These are phyloP conservation scores for Myotis vivesi DNA, from an alignment of 2,797 vertebrate genomes.

Conservation along the genomic window DNA sequence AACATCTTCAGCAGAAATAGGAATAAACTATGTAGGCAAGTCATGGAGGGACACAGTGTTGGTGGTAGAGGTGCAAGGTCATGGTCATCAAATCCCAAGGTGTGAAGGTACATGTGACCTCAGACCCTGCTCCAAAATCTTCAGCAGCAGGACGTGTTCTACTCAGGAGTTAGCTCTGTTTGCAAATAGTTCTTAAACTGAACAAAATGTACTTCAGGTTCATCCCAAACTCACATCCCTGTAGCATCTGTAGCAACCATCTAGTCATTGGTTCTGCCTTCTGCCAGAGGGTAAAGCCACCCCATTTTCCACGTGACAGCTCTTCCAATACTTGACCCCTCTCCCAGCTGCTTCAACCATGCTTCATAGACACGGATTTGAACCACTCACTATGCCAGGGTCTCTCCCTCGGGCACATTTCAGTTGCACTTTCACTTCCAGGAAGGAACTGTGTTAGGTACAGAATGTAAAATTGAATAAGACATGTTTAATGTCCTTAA, in stretches of 20 bases:
- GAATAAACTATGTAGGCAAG: neutral
- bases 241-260: neutral
- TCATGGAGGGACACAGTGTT: neutral
- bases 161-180: neutral
- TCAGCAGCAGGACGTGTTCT: neutral
- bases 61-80: neutral
- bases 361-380: neutral
- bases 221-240: neutral
- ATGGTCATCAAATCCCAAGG: neutral
- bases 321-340: neutral
- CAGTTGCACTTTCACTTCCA: neutral
- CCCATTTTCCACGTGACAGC: neutral
- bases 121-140: too few species aligned
- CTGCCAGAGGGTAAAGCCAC: neutral
- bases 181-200: neutral
- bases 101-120: neutral
- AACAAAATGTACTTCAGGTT: neutral
- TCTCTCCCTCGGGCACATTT: neutral
- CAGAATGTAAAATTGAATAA: neutral
- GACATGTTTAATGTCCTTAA: neutral
- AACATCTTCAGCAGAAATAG: neutral
- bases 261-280: neutral
- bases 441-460: neutral
- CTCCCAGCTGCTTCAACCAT: accelerated
- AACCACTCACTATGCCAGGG: neutral